These are phyloP conservation scores for Spilosoma lubricipeda DNA, from an alignment of 2,888 invertebrate species.

Conservation along the genomic window DNA sequence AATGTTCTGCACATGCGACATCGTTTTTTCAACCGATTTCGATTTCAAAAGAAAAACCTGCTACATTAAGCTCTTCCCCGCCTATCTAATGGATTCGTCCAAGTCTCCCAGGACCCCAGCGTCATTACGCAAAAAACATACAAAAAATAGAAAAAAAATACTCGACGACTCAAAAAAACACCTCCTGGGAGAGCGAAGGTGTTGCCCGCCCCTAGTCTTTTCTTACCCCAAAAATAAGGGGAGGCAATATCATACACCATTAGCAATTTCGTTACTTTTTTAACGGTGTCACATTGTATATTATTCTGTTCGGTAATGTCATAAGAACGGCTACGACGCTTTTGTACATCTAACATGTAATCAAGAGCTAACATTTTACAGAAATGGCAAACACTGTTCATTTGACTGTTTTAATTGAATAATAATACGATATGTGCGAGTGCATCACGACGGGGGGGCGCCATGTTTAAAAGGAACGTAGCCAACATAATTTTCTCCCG, in stretches of 20 bases:
- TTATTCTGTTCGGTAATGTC: conserved; percentile 61
- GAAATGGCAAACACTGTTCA: conserved; percentile 61
- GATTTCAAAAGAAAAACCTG: conserved; percentile 68
- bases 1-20: conserved; percentile 70
- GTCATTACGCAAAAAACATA: conserved; percentile 80
- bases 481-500: conserved; percentile 78
- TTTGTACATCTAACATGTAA: conserved; percentile 34
- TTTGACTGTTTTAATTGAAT: conserved; percentile 76
- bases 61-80: conserved; percentile 82
- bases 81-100: conserved; percentile 85
- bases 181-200: conserved; percentile 84
- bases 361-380: conserved; percentile 26
- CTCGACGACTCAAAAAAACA: conserved; percentile 70
- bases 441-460: conserved; percentile 72
- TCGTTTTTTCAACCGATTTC: conserved; percentile 68
- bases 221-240: conserved; percentile 82
- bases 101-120: conserved; percentile 83
- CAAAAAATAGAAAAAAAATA: conserved; percentile 68
- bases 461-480: conserved; percentile 77
- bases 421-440: conserved; percentile 69
- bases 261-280: conserved; percentile 86
- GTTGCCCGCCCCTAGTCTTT: conserved; percentile 82
- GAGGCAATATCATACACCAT: conserved; percentile 88
- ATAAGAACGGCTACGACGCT: conserved; percentile 26
- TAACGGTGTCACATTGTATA: conserved; percentile 84